phyloP scores from a whole-genome alignment of 2,797 vertebrate genomes.

The Octomys mimax region DNA sequence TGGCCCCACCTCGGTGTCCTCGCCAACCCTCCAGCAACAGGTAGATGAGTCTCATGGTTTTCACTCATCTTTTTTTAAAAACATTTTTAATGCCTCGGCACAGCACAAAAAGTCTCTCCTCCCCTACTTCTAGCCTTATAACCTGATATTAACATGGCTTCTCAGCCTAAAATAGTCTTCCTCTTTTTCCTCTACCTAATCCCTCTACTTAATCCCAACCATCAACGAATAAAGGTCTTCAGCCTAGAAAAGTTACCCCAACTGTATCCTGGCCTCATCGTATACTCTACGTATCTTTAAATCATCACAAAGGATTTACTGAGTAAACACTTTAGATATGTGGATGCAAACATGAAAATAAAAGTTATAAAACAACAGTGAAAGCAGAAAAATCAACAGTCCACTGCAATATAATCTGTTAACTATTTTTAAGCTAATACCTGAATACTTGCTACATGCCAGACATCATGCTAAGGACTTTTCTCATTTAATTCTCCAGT shows the following conservation, averaged over 20 bases:
- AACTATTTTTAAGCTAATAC: background rate
- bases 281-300: conserved; percentile 48
- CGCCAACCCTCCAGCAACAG: background rate
- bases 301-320: background rate
- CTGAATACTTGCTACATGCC: background rate
- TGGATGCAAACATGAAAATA: conserved; percentile 46
- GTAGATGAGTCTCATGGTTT: background rate
- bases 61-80: conserved; percentile 3
- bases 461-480: background rate
- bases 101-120: background rate
- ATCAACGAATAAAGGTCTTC: conserved; percentile 3
- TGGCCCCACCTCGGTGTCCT: background rate
- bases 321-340: background rate
- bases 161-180: conserved; percentile 11
- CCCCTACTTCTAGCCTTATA: background rate
- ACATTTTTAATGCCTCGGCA: background rate
- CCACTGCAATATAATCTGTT: background rate
- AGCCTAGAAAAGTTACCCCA: conserved; percentile 8
- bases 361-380: background rate
- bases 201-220: background rate
- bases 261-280: background rate
- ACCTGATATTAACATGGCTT: conserved; percentile 1
- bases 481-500: conserved; percentile 56
- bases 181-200: background rate
- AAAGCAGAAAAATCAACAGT: conserved; percentile 5